These are phyloP conservation scores for Lasius fuliginosus DNA, from an alignment of 2,888 invertebrate genomes.

Conservation along the genomic window DNA sequence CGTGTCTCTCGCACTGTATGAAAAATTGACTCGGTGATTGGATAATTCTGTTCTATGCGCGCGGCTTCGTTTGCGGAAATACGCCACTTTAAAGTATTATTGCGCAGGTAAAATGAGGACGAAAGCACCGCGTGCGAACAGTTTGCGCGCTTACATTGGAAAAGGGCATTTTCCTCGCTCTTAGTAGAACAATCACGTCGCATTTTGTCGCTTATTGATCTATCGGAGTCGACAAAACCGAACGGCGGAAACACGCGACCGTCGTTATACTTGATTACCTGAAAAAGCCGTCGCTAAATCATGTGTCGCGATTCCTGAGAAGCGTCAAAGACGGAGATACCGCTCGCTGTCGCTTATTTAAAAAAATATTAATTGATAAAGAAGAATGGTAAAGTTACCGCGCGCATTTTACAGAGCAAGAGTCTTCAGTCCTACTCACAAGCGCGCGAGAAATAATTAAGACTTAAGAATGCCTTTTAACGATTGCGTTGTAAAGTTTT, in stretches of 20 bases:
- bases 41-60: constrained; percentile 37
- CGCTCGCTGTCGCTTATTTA: neutral
- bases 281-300: neutral
- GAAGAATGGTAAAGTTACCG: neutral
- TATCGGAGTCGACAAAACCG: constrained; percentile 38
- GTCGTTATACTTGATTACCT: neutral
- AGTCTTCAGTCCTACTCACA: neutral
- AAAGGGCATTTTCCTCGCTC: constrained; percentile 45
- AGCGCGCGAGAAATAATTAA: constrained; percentile 42
- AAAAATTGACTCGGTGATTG: constrained; percentile 49
- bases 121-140: neutral
- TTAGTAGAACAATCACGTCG: constrained; percentile 54
- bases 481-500: constrained; percentile 16
- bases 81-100: constrained; percentile 46
- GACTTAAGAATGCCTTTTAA: constrained; percentile 35
- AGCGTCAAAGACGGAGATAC: constrained; percentile 10
- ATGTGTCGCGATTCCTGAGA: neutral
- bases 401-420: neutral
- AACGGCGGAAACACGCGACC: constrained; percentile 13
- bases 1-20: neutral
- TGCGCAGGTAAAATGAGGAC: constrained; percentile 31
- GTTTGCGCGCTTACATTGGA: constrained; percentile 57
- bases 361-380: constrained; percentile 50
- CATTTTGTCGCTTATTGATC: constrained; percentile 56
- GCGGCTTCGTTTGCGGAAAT: constrained; percentile 43